Evolutionary conservation across 1,140 invertebrate genomes (phyloP).

Genomic region (Hylyphantes graminicola): DNA sequence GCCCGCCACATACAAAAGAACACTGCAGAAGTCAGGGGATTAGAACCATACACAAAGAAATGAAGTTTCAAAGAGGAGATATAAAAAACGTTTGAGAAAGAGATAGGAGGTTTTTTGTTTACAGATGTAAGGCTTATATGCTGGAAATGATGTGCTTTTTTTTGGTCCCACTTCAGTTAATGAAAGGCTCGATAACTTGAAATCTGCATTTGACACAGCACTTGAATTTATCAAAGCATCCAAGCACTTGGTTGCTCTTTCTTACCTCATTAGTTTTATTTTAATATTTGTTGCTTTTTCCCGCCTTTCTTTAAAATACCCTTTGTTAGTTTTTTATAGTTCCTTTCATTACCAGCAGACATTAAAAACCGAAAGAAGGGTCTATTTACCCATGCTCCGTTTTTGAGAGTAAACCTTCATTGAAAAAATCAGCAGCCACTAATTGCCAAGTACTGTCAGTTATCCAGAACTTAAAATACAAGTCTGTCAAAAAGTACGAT

Average conservation of each 20-base stretch:
- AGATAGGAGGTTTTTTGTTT: constrained; percentile 41
- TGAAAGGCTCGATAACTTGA: constrained; percentile 17
- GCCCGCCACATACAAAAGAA: constrained; percentile 33
- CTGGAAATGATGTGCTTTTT: constrained; percentile 29
- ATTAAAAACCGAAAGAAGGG: no score
- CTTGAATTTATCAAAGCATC: constrained; percentile 55
- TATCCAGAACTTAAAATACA: no score
- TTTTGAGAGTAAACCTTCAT: no score
- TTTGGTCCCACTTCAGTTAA: constrained; percentile 32
- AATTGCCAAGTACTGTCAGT: no score
- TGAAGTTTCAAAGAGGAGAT: constrained; percentile 7
- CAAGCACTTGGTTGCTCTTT: constrained; percentile 7
- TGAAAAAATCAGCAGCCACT: no score
- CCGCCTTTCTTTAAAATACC: no score
- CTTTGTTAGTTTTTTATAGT: no score
- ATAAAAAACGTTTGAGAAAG: constrained; percentile 11
- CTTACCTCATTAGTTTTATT: neutral
- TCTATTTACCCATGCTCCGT: no score
- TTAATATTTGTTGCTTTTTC: neutral
- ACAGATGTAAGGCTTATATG: constrained; percentile 28
- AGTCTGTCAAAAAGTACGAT: no score
- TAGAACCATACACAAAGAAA: constrained; percentile 34
- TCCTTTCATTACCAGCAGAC: no score
- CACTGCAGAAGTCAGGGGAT: constrained; percentile 10
- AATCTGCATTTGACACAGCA: constrained; percentile 51